Conservation (phyloP, 2,797 vertebrate genomes). For the Pseudochaenichthys georgianus region DNA sequence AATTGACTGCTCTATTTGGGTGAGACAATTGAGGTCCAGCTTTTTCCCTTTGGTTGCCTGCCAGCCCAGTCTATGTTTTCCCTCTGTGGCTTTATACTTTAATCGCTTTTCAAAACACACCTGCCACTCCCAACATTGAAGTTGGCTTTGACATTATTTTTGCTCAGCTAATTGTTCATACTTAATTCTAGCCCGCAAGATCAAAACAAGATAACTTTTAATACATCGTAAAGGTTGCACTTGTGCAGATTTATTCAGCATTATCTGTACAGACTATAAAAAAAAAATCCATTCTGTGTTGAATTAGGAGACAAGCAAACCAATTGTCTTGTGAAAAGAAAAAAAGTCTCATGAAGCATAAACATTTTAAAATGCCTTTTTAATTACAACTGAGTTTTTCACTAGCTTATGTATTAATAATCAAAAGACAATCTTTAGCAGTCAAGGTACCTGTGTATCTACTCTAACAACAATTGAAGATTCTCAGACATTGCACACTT, state of each 20-base stretch:
- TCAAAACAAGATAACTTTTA: slow-evolving; percentile 4
- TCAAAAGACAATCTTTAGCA: neutral
- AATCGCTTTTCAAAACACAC: slow-evolving; percentile 39
- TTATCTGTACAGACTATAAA: neutral
- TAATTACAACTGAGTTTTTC: too few relatives aligned
- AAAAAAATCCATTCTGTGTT: slow-evolving; percentile 9
- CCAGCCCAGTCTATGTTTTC: slow-evolving; percentile 32
- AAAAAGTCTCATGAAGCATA: neutral
- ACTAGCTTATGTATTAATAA: slow-evolving; percentile 1
- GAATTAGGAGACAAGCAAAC: neutral
- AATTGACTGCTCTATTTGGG: slow-evolving; percentile 7
- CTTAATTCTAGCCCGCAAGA: slow-evolving; percentile 9
- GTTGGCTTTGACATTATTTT: slow-evolving; percentile 18
- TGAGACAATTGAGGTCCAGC: slow-evolving; percentile 26
- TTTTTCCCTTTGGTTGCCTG: slow-evolving; percentile 18
- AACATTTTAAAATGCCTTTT: too few relatives aligned
- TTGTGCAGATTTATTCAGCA: slow-evolving; percentile 10
- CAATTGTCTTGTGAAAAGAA: too few relatives aligned
- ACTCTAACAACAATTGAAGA: neutral
- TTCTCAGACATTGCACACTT: slow-evolving; percentile 12
- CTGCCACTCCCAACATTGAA: slow-evolving; percentile 39
- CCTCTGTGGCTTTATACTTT: slow-evolving; percentile 27
- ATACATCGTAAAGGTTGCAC: neutral
- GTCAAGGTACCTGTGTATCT: neutral
- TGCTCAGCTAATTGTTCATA: slow-evolving; percentile 20